These are phyloP conservation scores for Tetrapedia diversipes DNA, from an alignment of 2,888 invertebrate species.

Conservation along the genomic window DNA sequence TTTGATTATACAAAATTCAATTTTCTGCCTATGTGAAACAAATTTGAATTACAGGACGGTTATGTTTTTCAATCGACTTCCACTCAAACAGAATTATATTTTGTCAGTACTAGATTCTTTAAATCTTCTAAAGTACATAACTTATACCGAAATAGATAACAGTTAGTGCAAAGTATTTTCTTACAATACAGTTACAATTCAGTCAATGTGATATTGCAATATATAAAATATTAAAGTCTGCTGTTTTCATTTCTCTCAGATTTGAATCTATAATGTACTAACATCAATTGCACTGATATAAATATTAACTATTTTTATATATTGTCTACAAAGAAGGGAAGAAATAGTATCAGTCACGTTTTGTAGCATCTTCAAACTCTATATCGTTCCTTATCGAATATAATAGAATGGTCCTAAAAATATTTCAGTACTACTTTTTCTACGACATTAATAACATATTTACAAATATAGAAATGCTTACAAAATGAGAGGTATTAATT, in stretches of 20 bases:
- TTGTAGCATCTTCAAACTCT: constrained; percentile 32
- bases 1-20: constrained; percentile 24
- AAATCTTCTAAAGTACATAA: constrained; percentile 17
- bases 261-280: constrained; percentile 34
- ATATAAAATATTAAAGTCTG: constrained; percentile 46
- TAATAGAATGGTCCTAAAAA: constrained; percentile 37
- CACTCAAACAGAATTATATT: constrained; percentile 15
- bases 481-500: constrained; percentile 38
- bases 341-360: constrained; percentile 49
- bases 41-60: constrained; percentile 49
- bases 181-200: constrained; percentile 25
- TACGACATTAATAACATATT: constrained; percentile 39
- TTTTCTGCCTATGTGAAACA: constrained; percentile 16
- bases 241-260: constrained; percentile 22
- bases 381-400: constrained; percentile 27
- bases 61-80: constrained; percentile 28
- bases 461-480: constrained; percentile 51
- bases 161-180: constrained; percentile 14
- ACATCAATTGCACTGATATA: constrained; percentile 36
- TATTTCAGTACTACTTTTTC: constrained; percentile 35
- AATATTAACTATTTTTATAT: constrained; percentile 37
- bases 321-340: constrained; percentile 55
- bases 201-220: constrained; percentile 42
- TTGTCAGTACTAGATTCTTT: constrained; percentile 19
- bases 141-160: constrained; percentile 5